phyloP scores from a whole-genome alignment of 2,888 invertebrate genomes.

The Lasioglossum oenotherae region DNA sequence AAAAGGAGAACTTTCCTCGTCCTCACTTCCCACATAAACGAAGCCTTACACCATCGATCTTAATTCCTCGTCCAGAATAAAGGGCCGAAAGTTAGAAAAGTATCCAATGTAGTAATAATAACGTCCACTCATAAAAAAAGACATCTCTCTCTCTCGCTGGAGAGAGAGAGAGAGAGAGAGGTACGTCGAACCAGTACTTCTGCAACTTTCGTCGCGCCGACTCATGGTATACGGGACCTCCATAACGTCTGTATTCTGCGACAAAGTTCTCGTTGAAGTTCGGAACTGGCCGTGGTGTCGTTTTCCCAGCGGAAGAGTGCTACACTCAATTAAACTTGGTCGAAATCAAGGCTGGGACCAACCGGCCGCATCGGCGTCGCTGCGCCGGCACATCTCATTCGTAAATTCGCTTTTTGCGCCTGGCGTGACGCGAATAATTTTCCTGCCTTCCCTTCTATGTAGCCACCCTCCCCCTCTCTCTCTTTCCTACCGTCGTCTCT shows the following conservation, averaged over 20 bases:
- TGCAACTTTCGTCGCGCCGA: constrained; percentile 33
- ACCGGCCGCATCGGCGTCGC: constrained; percentile 68
- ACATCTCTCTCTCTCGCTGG: neutral
- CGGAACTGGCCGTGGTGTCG: constrained; percentile 65
- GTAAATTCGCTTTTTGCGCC: constrained; percentile 77
- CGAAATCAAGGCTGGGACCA: constrained; percentile 78
- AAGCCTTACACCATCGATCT: constrained; percentile 56
- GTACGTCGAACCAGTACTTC: constrained; percentile 27
- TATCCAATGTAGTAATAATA: constrained; percentile 46
- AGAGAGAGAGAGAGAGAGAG: neutral
- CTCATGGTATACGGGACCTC: constrained; percentile 42
- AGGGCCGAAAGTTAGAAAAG: constrained; percentile 11
- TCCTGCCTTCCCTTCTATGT: constrained; percentile 61
- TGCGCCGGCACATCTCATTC: constrained; percentile 74
- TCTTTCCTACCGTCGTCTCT: neutral
- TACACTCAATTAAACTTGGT: constrained; percentile 82
- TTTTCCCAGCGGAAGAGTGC: constrained; percentile 75
- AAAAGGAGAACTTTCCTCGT: constrained; percentile 16
- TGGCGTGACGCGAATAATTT: constrained; percentile 78
- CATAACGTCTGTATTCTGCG: constrained; percentile 62
- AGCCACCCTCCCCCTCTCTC: constrained; percentile 32
- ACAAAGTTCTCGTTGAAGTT: constrained; percentile 66
- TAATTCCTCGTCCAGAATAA: constrained; percentile 36
- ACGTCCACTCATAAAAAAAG: constrained; percentile 41
- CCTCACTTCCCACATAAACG: constrained; percentile 39